Base-by-base conservation (phyloP, 1,140 invertebrate genomes). In the Choristoneura fumiferana region DNA sequence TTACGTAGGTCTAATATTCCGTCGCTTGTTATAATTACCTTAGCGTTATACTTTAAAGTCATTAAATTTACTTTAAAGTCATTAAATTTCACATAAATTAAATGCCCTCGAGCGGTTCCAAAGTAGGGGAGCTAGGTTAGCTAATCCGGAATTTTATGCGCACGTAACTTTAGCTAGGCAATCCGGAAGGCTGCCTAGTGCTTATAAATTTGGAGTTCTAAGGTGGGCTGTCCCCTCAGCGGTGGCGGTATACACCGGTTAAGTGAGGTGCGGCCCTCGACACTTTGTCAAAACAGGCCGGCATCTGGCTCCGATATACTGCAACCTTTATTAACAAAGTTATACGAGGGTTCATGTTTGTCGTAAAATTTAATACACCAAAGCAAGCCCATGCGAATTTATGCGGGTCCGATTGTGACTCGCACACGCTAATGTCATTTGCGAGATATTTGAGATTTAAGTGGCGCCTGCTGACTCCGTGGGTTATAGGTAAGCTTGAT, bases 291-390 rank as follows among this genome's bases (percentile, higher is more conserved):
- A 67, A 70, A 60, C 57, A 58, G 59, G 57, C 67, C 59, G 58
- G 60, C 76, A 73, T 78, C 65, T 71, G 74, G 56, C 72, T 69
- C 63, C 71, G 64, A 82, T 82, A 76, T 83, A 80, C 81, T 65
- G 75, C 68, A 78, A 67, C 71, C 66, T 75, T 82, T 86, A 84
- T 83, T 84, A 84, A 81, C 79, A 84, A 86, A 86, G 81, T 86
- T 86, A 76, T 77, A 78, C 69, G 71, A 78, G 73, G 79, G 75
- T 75, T 57, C 70, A 62, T 81, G 76, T 82, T 84, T 79, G 75
- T 78, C 79, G 78, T 84, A 78, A 86, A 86, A 84, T 86, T 81
- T 86, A 86, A 84, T 81, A 82, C 75, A 36, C 53, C 9, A 54
- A 69, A 81, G 72, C 76, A 72, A 63, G 58, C 71, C 65, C 63